Conservation (phyloP, 2,113 vertebrate species). For the Lampris megalopsis region DNA sequence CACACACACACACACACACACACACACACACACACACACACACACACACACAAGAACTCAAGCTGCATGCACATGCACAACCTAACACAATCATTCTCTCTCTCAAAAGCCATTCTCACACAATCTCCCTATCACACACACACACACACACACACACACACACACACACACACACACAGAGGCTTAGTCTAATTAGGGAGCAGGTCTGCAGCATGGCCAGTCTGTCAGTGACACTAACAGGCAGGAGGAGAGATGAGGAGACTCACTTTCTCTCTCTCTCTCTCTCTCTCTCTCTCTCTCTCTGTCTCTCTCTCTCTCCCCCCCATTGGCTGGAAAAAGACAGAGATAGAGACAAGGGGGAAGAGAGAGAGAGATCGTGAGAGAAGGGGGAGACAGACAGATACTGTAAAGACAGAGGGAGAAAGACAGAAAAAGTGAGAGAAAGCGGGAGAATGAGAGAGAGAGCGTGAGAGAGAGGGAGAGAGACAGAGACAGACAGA, state of each 20-base stretch:
- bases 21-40: not conserved
- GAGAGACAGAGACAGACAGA: too few species aligned
- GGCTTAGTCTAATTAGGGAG: constrained; percentile 84
- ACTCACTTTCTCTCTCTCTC: constrained; percentile 16
- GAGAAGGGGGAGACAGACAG: too few species aligned
- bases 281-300: too few species aligned
- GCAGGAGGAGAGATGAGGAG: constrained; percentile 64
- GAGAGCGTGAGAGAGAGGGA: constrained; percentile 70
- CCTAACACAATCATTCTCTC: not conserved
- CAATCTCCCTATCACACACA: not conserved
- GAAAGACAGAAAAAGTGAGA: not conserved
- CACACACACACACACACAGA: constrained; percentile 17
- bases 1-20: constrained; percentile 19
- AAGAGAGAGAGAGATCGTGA: too few species aligned
- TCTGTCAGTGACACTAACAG: constrained; percentile 74
- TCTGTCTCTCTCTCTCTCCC: too few species aligned
- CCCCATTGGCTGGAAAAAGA: too few species aligned
- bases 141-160: constrained; percentile 3
- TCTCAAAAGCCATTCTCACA: constrained; percentile 8
- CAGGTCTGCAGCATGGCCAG: constrained; percentile 84
- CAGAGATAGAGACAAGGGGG: too few species aligned
- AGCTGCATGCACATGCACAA: too few species aligned
- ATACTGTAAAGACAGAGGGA: too few species aligned
- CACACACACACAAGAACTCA: constrained; percentile 2
- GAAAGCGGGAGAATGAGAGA: constrained; percentile 59